Evolutionary conservation across 2,113 vertebrate species (phyloP).

Genomic region (Corythornis cristatus): DNA sequence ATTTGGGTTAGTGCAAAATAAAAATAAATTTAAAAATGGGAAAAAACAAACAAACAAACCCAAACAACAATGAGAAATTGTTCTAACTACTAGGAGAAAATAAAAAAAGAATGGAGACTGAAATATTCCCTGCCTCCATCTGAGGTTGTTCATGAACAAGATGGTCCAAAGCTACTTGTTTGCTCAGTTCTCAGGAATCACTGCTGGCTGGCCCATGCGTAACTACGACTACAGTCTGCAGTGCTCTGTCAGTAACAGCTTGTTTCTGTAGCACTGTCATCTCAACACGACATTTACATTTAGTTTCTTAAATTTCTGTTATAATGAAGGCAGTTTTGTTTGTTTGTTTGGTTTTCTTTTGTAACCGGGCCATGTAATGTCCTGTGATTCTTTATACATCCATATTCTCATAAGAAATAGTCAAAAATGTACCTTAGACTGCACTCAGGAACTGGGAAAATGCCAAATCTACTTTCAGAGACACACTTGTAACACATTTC

Average conservation of each 20-base stretch:
- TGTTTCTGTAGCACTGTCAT: not conserved
- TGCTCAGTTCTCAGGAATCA: not conserved
- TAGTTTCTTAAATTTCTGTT: conserved; percentile 37
- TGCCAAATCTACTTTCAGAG: conserved; percentile 20
- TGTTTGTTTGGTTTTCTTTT: conserved; percentile 32
- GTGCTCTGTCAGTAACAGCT: not conserved
- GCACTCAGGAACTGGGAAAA: conserved; percentile 52
- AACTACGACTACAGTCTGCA: not conserved
- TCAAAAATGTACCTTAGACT: conserved; percentile 54
- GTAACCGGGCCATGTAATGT: not conserved
- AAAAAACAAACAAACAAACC: not conserved
- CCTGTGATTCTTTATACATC: not conserved
- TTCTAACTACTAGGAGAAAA: not conserved
- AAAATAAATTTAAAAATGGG: not conserved
- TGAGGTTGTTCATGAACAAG: conserved; percentile 31
- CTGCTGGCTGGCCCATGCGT: not conserved
- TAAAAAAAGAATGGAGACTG: conserved; percentile 19
- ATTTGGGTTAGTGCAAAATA: conserved; percentile 69
- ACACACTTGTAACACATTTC: conserved; percentile 57
- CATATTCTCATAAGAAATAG: conserved; percentile 25
- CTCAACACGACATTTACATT: conserved; percentile 7
- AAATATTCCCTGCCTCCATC: conserved; percentile 54
- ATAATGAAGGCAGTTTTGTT: conserved; percentile 29
- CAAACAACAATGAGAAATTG: not conserved
- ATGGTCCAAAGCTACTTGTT: not conserved